These are phyloP conservation scores for Plumapathes pennacea DNA, from an alignment of 92 coral and sea anemone genomes.

Conservation along the genomic window DNA sequence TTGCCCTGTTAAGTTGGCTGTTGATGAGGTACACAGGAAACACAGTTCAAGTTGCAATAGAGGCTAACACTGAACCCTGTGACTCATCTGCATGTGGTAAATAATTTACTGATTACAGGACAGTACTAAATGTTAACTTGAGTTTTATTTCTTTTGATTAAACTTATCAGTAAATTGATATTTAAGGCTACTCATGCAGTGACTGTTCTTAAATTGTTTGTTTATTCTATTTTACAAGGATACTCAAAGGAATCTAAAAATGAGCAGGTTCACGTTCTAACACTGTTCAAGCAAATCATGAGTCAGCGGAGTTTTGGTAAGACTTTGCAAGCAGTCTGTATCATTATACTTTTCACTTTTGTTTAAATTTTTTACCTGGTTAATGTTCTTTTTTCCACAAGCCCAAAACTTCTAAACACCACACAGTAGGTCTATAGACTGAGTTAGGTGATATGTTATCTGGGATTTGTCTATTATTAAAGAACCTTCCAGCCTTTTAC, in stretches of 20 bases:
- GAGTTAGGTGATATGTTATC: too few species aligned
- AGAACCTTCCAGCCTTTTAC: not conserved
- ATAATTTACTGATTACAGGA: not conserved
- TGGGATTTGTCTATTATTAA: too few species aligned
- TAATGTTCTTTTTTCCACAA: not conserved
- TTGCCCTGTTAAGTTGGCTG: slow-evolving; percentile 75
- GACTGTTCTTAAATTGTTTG: not conserved
- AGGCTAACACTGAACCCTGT: slow-evolving; percentile 39
- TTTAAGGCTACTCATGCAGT: too few species aligned
- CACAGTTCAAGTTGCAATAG: slow-evolving; percentile 64
- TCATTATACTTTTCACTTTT: not conserved
- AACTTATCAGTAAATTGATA: too few species aligned
- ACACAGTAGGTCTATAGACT: too few species aligned
- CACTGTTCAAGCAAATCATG: slow-evolving; percentile 72
- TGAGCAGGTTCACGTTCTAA: slow-evolving; percentile 43
- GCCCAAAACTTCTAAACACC: too few species aligned
- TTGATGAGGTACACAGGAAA: slow-evolving; percentile 78
- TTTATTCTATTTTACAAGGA: not conserved
- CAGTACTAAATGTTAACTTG: not conserved
- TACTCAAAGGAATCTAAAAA: too few species aligned
- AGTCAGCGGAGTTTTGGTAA: slow-evolving; percentile 83
- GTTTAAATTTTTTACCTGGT: not conserved
- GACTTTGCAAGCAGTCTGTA: too few species aligned
- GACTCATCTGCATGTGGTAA: not conserved
- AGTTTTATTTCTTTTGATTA: not conserved